Evolutionary conservation across 1,140 invertebrate genomes (phyloP).

Genomic region (Drosophila pandora): DNA sequence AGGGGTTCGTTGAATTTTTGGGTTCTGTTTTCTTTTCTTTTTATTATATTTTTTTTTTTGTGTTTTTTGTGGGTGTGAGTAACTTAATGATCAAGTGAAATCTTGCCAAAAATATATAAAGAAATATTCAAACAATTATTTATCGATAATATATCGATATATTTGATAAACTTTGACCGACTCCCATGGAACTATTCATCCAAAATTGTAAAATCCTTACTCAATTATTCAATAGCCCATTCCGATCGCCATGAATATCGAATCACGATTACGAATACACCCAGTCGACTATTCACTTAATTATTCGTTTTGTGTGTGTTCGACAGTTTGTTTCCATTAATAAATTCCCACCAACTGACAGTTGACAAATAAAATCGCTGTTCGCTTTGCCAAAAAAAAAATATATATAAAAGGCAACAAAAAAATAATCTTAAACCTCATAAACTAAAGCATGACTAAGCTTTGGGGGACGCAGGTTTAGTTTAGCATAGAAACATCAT

Average conservation of each 20-base stretch:
- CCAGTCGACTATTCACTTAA: slow-evolving; percentile 14
- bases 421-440: slow-evolving; percentile 28
- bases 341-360: slow-evolving; percentile 57
- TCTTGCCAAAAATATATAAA: slow-evolving; percentile 9
- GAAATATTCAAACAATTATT: slow-evolving; percentile 9
- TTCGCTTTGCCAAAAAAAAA: slow-evolving; percentile 29
- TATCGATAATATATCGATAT: not conserved
- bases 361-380: slow-evolving; percentile 46
- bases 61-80: slow-evolving; percentile 2
- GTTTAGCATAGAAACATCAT: slow-evolving; percentile 58
- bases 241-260: slow-evolving; percentile 17
- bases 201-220: not conserved
- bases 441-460: slow-evolving; percentile 58
- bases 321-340: slow-evolving; percentile 56
- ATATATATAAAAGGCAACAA: slow-evolving; percentile 6
- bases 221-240: slow-evolving; percentile 32
- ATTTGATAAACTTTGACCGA: slow-evolving; percentile 9
- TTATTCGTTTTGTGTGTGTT: slow-evolving; percentile 42
- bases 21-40: slow-evolving; percentile 8
- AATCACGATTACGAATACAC: too few relatives aligned
- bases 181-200: not conserved
- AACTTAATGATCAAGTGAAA: slow-evolving; percentile 39
- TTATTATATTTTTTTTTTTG: not conserved
- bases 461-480: slow-evolving; percentile 5
- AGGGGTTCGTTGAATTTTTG: not conserved